phyloP scores from a whole-genome alignment of 2,113 vertebrate genomes.

The Notarius lentiginosus region DNA sequence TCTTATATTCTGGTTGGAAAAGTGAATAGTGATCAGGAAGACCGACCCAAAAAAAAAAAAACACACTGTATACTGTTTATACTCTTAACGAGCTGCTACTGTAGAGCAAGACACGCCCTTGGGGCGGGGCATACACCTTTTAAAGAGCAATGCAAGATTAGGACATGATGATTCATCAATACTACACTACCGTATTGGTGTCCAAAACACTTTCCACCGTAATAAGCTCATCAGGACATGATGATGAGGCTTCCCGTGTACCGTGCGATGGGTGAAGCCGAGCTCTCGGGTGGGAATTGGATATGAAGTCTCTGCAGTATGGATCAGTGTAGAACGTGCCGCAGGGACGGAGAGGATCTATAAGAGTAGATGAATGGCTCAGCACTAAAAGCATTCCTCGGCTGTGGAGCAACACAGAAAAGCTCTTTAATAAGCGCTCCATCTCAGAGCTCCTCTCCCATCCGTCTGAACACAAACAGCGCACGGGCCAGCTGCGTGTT shows the following conservation, averaged over 20 bases:
- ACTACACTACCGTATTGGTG: background rate
- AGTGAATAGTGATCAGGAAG: no score
- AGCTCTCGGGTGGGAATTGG: background rate
- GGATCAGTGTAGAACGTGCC: background rate
- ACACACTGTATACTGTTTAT: background rate
- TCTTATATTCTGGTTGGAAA: background rate
- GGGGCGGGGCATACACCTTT: background rate
- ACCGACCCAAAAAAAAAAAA: background rate
- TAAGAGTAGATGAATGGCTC: constrained; percentile 15
- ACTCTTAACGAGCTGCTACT: background rate
- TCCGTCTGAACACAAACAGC: constrained; percentile 2
- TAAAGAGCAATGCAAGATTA: background rate
- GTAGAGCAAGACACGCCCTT: no score
- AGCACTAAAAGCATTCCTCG: constrained; percentile 24
- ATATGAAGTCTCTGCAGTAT: background rate
- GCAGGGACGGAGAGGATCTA: background rate
- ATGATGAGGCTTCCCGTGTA: background rate
- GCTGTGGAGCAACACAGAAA: constrained; percentile 24
- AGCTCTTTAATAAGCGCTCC: constrained; percentile 13
- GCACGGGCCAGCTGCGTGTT: constrained; percentile 26
- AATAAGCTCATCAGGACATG: background rate
- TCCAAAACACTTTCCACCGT: background rate
- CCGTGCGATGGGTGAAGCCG: background rate
- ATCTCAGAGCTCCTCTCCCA: constrained; percentile 16
- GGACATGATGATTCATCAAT: background rate